phyloP scores from a whole-genome alignment of 2,888 invertebrate genomes.

The Sepioteuthis lessoniana region DNA sequence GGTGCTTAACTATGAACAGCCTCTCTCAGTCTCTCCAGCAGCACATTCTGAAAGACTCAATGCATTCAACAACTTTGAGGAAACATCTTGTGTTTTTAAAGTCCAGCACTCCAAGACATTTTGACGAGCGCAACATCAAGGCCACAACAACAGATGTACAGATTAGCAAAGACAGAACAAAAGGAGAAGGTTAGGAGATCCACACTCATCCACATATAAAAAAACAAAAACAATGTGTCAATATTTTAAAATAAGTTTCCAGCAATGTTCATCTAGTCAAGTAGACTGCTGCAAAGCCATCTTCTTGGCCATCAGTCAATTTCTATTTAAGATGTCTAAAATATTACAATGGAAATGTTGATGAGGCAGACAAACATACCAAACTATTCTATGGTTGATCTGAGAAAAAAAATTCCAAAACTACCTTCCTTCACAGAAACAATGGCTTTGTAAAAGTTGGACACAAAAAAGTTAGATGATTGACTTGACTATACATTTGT shows the following conservation, averaged over 20 bases:
- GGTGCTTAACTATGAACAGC: neutral
- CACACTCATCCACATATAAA: neutral
- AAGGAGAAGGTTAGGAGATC: neutral
- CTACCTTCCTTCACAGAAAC: neutral
- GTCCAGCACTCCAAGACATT: constrained; percentile 13
- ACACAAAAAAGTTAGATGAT: neutral
- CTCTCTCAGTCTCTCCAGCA: constrained; percentile 6
- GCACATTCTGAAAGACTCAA: constrained; percentile 33
- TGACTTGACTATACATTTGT: neutral
- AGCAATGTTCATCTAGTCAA: constrained; percentile 21
- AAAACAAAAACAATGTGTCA: neutral
- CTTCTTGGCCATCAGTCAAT: neutral
- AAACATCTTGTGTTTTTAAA: neutral
- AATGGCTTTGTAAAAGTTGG: neutral
- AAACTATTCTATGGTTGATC: constrained; percentile 1
- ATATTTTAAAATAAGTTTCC: neutral
- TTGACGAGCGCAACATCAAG: constrained; percentile 15
- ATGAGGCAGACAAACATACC: neutral
- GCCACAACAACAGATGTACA: constrained; percentile 23
- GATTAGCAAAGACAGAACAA: constrained; percentile 33
- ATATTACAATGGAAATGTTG: constrained; percentile 20
- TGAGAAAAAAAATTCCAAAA: neutral
- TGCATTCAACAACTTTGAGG: constrained; percentile 10
- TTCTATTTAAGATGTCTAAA: neutral
- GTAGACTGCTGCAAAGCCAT: neutral